phyloP scores from a whole-genome alignment of 2,113 vertebrate species.

The Elephas maximus region DNA sequence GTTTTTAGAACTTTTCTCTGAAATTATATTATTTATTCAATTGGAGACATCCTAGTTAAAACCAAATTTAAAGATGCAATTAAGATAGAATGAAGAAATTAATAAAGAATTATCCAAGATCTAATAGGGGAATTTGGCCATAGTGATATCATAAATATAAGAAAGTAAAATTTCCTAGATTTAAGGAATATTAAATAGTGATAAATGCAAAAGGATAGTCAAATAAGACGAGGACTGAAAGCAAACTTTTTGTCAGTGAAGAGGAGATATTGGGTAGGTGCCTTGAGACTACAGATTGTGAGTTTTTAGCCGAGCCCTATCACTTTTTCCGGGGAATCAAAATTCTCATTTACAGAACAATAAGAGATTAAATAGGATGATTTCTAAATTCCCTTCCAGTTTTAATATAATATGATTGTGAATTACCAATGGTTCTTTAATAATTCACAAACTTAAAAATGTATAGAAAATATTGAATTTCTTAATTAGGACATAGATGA shows the following conservation, averaged over 20 bases:
- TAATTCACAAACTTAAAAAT: neutral
- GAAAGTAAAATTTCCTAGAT: neutral
- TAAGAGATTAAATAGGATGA: neutral
- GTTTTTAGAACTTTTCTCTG: neutral
- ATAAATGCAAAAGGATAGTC: neutral
- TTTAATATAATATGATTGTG: neutral
- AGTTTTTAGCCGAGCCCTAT: neutral
- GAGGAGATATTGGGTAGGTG: neutral
- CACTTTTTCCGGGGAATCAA: neutral
- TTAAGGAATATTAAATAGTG: too few species aligned
- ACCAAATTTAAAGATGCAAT: neutral
- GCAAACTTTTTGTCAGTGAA: neutral
- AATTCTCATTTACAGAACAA: slow-evolving; percentile 6
- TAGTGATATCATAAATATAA: neutral
- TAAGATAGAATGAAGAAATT: neutral
- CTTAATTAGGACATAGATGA: too few species aligned
- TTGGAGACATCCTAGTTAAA: neutral
- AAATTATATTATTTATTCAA: neutral
- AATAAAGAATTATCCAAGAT: neutral
- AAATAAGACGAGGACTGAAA: neutral
- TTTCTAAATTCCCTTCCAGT: neutral
- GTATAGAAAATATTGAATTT: too few species aligned
- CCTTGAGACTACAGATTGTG: neutral
- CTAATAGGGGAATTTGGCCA: neutral
- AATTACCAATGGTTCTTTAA: neutral